Evolutionary conservation across 2,113 vertebrate species (phyloP).

Genomic region (Callionymus lyra): DNA sequence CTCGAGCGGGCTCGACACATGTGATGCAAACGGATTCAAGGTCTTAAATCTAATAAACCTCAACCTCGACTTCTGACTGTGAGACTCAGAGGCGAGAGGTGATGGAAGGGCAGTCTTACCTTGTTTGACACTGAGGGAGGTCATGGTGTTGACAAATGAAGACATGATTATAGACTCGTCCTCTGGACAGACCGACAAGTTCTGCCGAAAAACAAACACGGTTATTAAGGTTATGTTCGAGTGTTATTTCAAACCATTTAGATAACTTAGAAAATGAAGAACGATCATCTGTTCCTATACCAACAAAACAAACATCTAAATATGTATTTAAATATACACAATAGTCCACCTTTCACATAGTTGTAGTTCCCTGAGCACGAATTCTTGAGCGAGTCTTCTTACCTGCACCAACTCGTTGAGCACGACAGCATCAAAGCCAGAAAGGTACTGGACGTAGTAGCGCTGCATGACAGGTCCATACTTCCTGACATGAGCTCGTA

Average conservation of each 20-base stretch:
- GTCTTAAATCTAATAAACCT: no score
- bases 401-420: constrained; percentile 98
- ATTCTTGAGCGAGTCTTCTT: neutral
- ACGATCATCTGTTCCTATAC: no score
- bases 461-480: constrained; percentile 97
- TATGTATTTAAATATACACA: no score
- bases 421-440: constrained; percentile 95
- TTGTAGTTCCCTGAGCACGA: neutral
- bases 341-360: no score
- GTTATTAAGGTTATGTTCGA: no score
- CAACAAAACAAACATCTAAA: no score
- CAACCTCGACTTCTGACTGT: no score
- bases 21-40: no score
- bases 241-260: no score
- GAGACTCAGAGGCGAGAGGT: no score
- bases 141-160: constrained; percentile 98
- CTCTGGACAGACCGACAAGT: constrained; percentile 96
- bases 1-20: no score
- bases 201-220: constrained; percentile 62
- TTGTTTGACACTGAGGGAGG: constrained; percentile 95
- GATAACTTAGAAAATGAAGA: no score
- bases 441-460: constrained; percentile 96
- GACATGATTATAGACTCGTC: constrained; percentile 99
- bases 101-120: constrained; percentile 54
- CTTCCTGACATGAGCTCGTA: constrained; percentile 90